A percentile compares a stretch with the other conserved stretches of the same genome.
Evolutionary conservation across 2,797 vertebrate species (phyloP).

Genomic region (Gambelia wislizenii): DNA sequence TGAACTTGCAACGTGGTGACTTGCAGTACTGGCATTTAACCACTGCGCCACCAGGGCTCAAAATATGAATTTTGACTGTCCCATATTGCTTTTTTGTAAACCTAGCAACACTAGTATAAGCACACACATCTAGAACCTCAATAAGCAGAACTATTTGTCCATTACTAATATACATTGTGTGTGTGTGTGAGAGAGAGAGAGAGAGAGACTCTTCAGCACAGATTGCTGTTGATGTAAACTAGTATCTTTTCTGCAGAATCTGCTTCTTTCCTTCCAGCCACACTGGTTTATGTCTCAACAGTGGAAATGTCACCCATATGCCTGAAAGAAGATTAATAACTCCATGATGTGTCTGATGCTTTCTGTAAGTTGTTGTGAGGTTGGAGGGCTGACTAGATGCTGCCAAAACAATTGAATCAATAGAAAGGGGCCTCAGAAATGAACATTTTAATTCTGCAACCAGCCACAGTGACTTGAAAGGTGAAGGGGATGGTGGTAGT

Average conservation of each 20-base stretch:
- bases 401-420: conserved; percentile 43
- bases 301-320: conserved; percentile 31
- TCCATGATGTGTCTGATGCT: neutral
- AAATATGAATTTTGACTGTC: too few relatives aligned
- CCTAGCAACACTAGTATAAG: neutral
- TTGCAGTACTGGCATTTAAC: too few relatives aligned
- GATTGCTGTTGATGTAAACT: conserved; percentile 1
- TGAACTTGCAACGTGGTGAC: too few relatives aligned
- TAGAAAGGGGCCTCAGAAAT: conserved; percentile 25
- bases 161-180: neutral
- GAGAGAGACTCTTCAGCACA: neutral
- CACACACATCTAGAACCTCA: neutral
- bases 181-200: neutral
- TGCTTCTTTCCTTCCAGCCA: conserved; percentile 1
- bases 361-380: conserved; percentile 20
- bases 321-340: conserved; percentile 35
- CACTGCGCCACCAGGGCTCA: too few relatives aligned
- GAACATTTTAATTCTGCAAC: conserved; percentile 39
- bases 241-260: neutral
- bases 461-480: conserved; percentile 43
- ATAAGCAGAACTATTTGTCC: neutral
- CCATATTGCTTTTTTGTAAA: too few relatives aligned
- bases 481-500: conserved; percentile 20
- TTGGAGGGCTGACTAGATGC: conserved; percentile 21
- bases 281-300: conserved; percentile 19